Evolutionary conservation across 2,888 invertebrate species (phyloP).

Genomic region (Spodoptera littoralis): DNA sequence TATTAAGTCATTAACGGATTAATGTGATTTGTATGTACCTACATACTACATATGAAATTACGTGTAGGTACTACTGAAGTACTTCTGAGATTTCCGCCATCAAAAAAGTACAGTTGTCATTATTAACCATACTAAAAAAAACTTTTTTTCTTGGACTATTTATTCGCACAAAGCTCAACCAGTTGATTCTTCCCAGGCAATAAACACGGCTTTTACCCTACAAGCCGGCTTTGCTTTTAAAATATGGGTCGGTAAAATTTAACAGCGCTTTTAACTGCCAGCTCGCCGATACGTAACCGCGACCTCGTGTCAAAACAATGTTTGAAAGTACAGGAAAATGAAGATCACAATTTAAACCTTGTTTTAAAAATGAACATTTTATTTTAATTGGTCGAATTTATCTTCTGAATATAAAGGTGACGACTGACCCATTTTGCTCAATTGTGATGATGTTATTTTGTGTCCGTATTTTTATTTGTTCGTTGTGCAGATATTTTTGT

Average conservation of each 20-base stretch:
- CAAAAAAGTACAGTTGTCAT: too few relatives aligned
- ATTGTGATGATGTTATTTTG: too few relatives aligned
- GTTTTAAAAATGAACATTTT: slow-evolving; percentile 20
- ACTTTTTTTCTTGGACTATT: slow-evolving; percentile 9
- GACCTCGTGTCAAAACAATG: slow-evolving; percentile 48
- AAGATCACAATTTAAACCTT: slow-evolving; percentile 32
- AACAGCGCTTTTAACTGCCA: slow-evolving; percentile 51
- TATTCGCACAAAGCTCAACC: slow-evolving; percentile 21
- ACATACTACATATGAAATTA: too few relatives aligned
- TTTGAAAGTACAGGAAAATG: slow-evolving; percentile 28
- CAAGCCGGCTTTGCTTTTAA: slow-evolving; percentile 35
- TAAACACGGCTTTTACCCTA: slow-evolving; percentile 45
- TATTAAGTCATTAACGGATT: too few relatives aligned
- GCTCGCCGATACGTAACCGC: slow-evolving; percentile 45
- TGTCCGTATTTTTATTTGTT: too few relatives aligned
- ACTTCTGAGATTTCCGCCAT: too few relatives aligned
- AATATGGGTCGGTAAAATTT: slow-evolving; percentile 55
- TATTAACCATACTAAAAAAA: too few relatives aligned
- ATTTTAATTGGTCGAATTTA: slow-evolving; percentile 32
- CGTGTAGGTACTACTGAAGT: too few relatives aligned
- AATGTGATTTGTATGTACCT: too few relatives aligned
- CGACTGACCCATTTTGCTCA: too few relatives aligned
- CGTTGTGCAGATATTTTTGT: too few relatives aligned
- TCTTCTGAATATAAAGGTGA: slow-evolving; percentile 9
- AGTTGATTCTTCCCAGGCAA: slow-evolving; percentile 42